Evolutionary conservation across 2,888 invertebrate genomes (phyloP), one percentile per base, ranked within the genome.

Genomic region (Drosophila mimetica): DNA sequence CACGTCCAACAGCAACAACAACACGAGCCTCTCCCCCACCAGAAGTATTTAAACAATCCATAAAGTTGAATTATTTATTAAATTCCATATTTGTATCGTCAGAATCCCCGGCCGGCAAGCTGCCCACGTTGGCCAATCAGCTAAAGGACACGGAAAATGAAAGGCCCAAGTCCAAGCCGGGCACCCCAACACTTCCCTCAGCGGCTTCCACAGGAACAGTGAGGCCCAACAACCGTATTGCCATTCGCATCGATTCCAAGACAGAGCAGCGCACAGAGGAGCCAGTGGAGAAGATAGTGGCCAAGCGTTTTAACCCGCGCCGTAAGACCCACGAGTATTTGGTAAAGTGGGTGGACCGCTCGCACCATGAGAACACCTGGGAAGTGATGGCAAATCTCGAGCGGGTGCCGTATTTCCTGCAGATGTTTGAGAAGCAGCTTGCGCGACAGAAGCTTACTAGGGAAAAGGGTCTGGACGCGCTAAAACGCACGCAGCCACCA

Each of bases 331-430:
- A 95, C 76, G 97, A 97, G 91, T 97, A 96, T 92, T 92, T 96
- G 85, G 94, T 97, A 51, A 97, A 97, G 91, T 97, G 97, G 97
- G 96, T 96, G 89, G 95, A 96, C 48, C 95, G 95, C 82, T 93
- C 95, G 22, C 95, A 95, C 94, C 95, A 96, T 69, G 94, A 95
- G 79, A 96, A 96, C 89, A 96, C 96, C 5, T 97, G 97, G 97
- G 97, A 97, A 90, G 96, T 96, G 0, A 93, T 95, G 25, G 94
- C 95, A 57, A 95, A 96, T 89, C 93, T 97, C 89, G 94, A 95
- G 66, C 94, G 95, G 1, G 97, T 96, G 86, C 95, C 95, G 87
- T 94, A 94, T 83, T 92, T 96, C 61, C 91, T 97, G 54, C 96
- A 96, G 70, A 95, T 96, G 46, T 97, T 96, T 85, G 96, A 97